Evolutionary conservation across 2,113 vertebrate genomes (phyloP), one percentile per base, ranked within the genome.

Genomic region (Actenoides lindsayi): DNA sequence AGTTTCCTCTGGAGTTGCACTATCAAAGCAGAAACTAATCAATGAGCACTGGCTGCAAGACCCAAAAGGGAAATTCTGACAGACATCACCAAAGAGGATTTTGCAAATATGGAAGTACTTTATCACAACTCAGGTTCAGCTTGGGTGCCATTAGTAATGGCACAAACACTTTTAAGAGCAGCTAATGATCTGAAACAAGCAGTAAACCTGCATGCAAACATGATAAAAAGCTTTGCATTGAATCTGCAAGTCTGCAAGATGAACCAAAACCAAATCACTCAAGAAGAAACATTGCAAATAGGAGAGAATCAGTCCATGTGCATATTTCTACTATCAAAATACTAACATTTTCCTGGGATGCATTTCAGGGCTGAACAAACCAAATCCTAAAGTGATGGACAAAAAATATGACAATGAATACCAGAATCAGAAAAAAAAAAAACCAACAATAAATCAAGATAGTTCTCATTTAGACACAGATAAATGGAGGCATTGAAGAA

Each of bases 151-250:
- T 77, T 80, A 86, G 79, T 83, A 94, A 92, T 37, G 71, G 48
- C 83, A 94, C n/a, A 86, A 94, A 90, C 83, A 87, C 54, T 78
- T 93, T 67, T 60, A 90, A 75, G 83, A 89, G 76, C 54, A 87
- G 50, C 80, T 94, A 94, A 92, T 94, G 79, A 88, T 83, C 71
- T 87, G 86, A 92, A 95, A 70, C 86, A 87, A 93, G 76, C 75
- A 86, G 71, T 77, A 94, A 94, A 90, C 46, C 46, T 94, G 41
- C 44, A 57, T 77, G 51, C 63, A 94, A 86, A 81, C 33, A 33
- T 78, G 80, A 91, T 67, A 81, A 95, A 93, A 92, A 94, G 53
- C 60, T 94, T 83, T 83, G n/a, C 73, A 71, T 10, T 78, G 51
- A 78, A 93, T 90, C 90, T 86, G 54, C 83, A 88, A 94, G 59